Percentiles rank a stretch among this genome's conserved stretches.
Evolutionary conservation across 2,113 vertebrate genomes (phyloP).

Genomic region (Onychostruthus taczanowskii): DNA sequence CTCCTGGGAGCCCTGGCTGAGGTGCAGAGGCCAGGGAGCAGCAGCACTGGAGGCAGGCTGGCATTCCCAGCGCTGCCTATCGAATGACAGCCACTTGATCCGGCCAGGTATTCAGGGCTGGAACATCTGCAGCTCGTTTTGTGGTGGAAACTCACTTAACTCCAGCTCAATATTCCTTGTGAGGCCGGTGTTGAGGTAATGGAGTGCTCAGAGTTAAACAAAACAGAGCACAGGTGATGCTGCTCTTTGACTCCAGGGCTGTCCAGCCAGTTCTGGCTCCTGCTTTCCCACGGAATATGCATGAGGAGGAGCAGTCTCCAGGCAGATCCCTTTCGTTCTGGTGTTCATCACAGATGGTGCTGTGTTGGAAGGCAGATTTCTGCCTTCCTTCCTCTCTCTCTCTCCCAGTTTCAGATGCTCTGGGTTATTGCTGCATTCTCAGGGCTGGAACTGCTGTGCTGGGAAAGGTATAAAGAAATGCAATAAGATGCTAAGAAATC

Average conservation of each 20-base stretch:
- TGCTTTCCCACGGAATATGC: neutral
- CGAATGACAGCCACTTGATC: conserved; percentile 17
- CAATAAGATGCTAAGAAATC: conserved; percentile 44
- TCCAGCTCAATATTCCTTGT: neutral
- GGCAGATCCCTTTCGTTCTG: neutral
- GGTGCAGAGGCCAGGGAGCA: conserved; percentile 6
- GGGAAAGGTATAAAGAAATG: conserved; percentile 44
- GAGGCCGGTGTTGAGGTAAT: neutral
- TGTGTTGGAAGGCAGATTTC: conserved; percentile 24
- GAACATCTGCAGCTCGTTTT: conserved; percentile 60
- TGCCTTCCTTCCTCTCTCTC: conserved; percentile 29
- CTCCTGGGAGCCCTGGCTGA: neutral
- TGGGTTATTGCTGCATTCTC: conserved; percentile 37
- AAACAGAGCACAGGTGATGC: conserved; percentile 29
- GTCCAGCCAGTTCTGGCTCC: neutral
- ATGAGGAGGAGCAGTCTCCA: conserved; percentile 19
- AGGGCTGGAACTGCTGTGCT: conserved; percentile 3
- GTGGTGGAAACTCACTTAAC: conserved; percentile 15
- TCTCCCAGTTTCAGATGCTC: neutral
- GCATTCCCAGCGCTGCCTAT: neutral
- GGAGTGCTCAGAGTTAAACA: neutral
- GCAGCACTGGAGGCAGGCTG: conserved; percentile 2
- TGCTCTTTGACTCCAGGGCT: neutral
- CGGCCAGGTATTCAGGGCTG: neutral
- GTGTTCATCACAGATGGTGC: conserved; percentile 38